A percentile compares a stretch with the other conserved stretches of the same genome.
phyloP scores from a whole-genome alignment of 2,113 vertebrate species.

The Eolophus roseicapilla region DNA sequence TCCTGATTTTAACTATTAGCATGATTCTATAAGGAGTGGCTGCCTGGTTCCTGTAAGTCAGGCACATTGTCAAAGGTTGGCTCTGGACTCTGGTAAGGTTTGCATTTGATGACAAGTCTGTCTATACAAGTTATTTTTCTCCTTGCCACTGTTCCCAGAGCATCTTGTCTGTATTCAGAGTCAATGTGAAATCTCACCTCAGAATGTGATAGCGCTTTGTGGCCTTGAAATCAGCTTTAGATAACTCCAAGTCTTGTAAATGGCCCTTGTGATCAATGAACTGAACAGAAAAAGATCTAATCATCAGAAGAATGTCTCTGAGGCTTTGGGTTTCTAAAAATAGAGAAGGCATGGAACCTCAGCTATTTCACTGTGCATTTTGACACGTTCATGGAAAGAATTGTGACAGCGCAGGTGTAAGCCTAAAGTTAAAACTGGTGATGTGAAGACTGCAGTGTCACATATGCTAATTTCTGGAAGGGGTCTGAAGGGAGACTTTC shows the following conservation, averaged over 20 bases:
- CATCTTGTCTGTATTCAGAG: not conserved
- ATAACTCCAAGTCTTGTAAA: constrained; percentile 28
- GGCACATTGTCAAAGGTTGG: not conserved
- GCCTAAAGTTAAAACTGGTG: constrained; percentile 16
- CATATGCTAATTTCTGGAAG: constrained; percentile 22
- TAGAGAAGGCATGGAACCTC: not conserved
- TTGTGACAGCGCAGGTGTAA: constrained; percentile 28
- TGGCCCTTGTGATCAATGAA: constrained; percentile 40
- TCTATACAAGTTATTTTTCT: not conserved
- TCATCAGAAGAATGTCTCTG: constrained; percentile 23
- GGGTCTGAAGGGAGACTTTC: constrained; percentile 14
- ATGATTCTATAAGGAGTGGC: not conserved
- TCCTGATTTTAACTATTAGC: not conserved
- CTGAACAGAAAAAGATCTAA: constrained; percentile 25
- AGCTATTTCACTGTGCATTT: constrained; percentile 8
- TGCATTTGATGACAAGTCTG: not conserved
- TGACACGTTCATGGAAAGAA: constrained; percentile 18
- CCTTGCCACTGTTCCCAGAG: not conserved
- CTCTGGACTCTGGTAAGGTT: not conserved
- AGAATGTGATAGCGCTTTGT: not conserved
- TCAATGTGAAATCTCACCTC: not conserved
- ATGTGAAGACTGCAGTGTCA: constrained; percentile 20
- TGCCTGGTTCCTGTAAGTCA: not conserved
- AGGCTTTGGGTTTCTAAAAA: constrained; percentile 38
- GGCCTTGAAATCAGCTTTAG: constrained; percentile 41